These are phyloP conservation scores for Nannobrachium achirus DNA, from an alignment of 2,113 vertebrate genomes.

Conservation along the genomic window DNA sequence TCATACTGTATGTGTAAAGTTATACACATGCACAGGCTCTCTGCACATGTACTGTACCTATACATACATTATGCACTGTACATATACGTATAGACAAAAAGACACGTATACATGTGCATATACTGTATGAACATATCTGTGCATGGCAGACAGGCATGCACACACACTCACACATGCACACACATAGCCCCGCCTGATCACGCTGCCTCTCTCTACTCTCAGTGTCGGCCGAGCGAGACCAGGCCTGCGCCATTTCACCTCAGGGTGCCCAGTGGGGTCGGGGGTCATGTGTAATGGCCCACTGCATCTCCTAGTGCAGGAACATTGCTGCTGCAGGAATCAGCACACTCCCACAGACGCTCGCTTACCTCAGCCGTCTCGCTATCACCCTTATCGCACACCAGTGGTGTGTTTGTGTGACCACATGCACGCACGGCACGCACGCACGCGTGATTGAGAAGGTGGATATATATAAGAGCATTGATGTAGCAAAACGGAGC, in stretches of 20 bases:
- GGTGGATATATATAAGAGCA: no score
- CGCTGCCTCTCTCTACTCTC: conserved; percentile 66
- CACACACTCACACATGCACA: conserved; percentile 14
- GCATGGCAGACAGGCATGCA: background rate
- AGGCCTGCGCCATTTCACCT: conserved; percentile 82
- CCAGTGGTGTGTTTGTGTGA: conserved; percentile 18
- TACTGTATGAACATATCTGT: no score
- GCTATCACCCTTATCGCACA: conserved; percentile 65
- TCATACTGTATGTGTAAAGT: no score
- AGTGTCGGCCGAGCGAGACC: conserved; percentile 82
- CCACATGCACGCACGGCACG: conserved; percentile 5
- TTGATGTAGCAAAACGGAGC: no score
- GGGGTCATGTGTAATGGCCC: conserved; percentile 84
- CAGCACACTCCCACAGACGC: conserved; percentile 77
- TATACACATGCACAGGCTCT: no score
- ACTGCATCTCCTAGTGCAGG: conserved; percentile 80
- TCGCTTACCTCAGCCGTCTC: conserved; percentile 77
- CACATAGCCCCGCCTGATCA: conserved; percentile 6
- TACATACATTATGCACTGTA: background rate
- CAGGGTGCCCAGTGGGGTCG: conserved; percentile 81
- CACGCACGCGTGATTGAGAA: background rate
- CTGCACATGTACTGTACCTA: no score
- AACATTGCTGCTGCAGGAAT: conserved; percentile 79
- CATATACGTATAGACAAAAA: no score
- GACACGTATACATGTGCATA: conserved; percentile 24